Evolutionary conservation across 92 coral and sea anemone species (phyloP).

Genomic region (Hydrozoanthus gracilis): DNA sequence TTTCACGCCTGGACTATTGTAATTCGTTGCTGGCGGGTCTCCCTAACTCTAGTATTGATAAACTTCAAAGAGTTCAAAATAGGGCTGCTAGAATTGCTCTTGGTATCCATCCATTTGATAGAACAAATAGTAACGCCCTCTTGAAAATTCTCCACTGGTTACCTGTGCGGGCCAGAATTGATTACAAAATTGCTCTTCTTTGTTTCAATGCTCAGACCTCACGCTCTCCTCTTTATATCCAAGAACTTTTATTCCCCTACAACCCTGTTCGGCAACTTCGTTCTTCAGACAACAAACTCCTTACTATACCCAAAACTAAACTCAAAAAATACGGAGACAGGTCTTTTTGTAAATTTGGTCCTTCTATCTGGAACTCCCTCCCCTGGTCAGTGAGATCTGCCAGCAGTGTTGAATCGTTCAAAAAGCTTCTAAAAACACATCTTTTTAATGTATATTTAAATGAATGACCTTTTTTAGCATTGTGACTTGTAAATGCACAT

Average conservation of each 20-base stretch:
- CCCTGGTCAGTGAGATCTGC: not conserved
- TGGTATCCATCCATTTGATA: not conserved
- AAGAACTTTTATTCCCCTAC: not conserved
- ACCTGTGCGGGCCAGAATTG: not conserved
- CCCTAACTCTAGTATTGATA: not conserved
- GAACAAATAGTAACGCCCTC: not conserved
- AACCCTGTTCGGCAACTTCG: not conserved
- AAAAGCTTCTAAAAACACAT: not conserved
- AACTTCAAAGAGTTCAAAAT: not conserved
- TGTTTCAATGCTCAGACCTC: not conserved
- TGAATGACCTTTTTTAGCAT: not conserved
- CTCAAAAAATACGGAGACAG: not conserved
- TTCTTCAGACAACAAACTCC: not conserved
- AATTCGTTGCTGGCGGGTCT: not conserved
- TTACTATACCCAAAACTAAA: not conserved
- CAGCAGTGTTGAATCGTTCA: not conserved
- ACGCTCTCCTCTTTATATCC: not conserved
- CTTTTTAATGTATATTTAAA: not conserved
- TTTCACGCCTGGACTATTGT: too few species aligned
- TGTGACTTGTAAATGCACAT: not conserved
- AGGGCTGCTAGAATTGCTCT: not conserved
- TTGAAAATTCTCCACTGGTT: not conserved
- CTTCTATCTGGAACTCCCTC: not conserved
- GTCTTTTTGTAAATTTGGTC: not conserved
- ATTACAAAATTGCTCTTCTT: not conserved